A percentile compares a stretch with the other conserved stretches of the same genome.
These are phyloP conservation scores for Alentia gelatinosa DNA, from an alignment of 2,888 invertebrate genomes.

Conservation along the genomic window DNA sequence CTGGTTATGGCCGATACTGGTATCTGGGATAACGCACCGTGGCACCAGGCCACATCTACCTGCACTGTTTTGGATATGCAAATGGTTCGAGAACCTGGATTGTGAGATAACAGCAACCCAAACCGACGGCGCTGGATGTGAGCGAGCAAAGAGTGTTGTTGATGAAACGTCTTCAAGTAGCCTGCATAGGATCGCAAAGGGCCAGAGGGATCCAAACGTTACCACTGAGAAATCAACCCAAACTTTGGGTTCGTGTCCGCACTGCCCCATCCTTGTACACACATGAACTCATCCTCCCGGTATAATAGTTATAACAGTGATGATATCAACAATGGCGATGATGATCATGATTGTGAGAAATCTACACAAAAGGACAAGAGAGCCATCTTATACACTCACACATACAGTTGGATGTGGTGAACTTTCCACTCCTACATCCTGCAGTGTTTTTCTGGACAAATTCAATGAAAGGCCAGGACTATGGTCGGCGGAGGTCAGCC, in stretches of 20 bases:
- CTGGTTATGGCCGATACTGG: not conserved
- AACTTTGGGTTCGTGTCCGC: not conserved
- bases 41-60: not conserved
- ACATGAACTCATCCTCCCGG: not conserved
- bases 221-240: not conserved
- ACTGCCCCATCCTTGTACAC: not conserved
- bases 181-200: not conserved
- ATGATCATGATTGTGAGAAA: not conserved
- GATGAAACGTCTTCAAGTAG: not conserved
- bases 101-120: not conserved
- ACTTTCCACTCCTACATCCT: not conserved
- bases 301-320: not conserved
- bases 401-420: not conserved
- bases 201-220: not conserved
- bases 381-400: not conserved
- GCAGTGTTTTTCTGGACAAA: slow-evolving; percentile 28
- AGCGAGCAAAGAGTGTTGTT: not conserved
- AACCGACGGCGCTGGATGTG: not conserved
- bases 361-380: not conserved
- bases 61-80: slow-evolving; percentile 28
- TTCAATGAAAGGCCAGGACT: slow-evolving; percentile 20
- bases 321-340: not conserved
- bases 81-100: not conserved
- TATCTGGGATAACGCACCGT: not conserved
- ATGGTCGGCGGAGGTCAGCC: slow-evolving; percentile 44